Base-by-base conservation (phyloP, 2,888 invertebrate genomes). In the Malthinus seriepunctatus region DNA sequence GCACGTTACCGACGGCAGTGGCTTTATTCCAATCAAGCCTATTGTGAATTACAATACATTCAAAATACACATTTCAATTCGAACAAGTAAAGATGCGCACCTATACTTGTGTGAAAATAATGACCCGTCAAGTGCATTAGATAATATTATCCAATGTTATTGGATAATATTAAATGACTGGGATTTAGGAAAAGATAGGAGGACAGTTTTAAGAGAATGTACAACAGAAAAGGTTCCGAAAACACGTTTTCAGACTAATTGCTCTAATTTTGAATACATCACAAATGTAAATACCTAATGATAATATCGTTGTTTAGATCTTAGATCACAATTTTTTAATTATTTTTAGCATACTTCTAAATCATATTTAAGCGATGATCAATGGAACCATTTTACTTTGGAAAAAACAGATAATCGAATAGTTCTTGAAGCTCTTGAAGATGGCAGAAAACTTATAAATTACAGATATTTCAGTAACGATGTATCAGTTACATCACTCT, bases 131-230 rank as follows among this genome's bases (percentile, higher is more conserved):
- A 3, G 1, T 0, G 34, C 66, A 44, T n/a, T n/a, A n/a, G n/a
- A n/a, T n/a, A n/a, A n/a, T n/a, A n/a, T n/a, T n/a, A n/a, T n/a
- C n/a, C 68, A 65, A 11, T 77, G 77, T 50, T 76, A 74, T 44
- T 74, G 71, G 71, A 65, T 78, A 8, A 63, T 72, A 32, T 60
- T 78, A 8, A 69, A 70, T 6, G 72, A 68, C 8, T 71, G 69
- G 69, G 1, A n/a, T n/a, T n/a, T n/a, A n/a, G n/a, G n/a, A n/a
- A n/a, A n/a, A 0, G 71, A 73, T 35, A 67, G 1, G 0, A 6
- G 1, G 2, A 69, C 72, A 4, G 65, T 48, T 1, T 63, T 77
- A 23, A 58, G 74, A 51, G 72, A 66, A 61, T 77, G 76, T 32
- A 9, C 33, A 2, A n/a, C 7, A 0, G 63, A 69, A 8, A 49